phyloP scores from a whole-genome alignment of 2,888 invertebrate genomes.

The Leucoma salicis region DNA sequence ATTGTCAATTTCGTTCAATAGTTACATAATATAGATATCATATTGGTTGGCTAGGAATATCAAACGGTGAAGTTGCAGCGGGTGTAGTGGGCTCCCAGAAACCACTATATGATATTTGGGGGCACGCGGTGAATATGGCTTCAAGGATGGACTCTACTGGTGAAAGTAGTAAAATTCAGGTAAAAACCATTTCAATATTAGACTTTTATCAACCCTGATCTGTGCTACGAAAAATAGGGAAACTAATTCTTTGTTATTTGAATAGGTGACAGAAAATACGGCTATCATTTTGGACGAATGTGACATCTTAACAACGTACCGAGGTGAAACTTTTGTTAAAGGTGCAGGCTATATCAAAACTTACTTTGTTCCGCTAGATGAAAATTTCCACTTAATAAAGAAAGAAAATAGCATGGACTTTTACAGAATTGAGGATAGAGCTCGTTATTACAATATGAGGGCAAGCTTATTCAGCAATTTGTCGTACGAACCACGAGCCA shows the following conservation, averaged over 20 bases:
- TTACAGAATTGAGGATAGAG: constrained; percentile 49
- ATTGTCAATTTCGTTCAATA: too few relatives aligned
- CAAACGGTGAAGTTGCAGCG: constrained; percentile 94
- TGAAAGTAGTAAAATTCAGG: constrained; percentile 89
- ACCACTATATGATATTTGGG: constrained; percentile 98
- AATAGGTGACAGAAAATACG: constrained; percentile 86
- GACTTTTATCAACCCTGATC: too few relatives aligned
- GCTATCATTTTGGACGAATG: constrained; percentile 85
- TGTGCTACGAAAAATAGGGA: too few relatives aligned
- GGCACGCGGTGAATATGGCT: constrained; percentile 97
- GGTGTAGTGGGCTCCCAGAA: constrained; percentile 97
- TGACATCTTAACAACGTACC: constrained; percentile 85
- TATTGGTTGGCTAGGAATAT: constrained; percentile 85
- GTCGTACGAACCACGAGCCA: constrained; percentile 14
- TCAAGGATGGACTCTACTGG: constrained; percentile 98
- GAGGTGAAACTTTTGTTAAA: constrained; percentile 88
- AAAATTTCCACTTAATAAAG: constrained; percentile 77
- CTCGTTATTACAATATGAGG: constrained; percentile 46
- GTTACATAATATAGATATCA: too few relatives aligned
- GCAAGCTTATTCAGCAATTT: constrained; percentile 40
- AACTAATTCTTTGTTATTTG: constrained; percentile 2
- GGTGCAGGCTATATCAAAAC: constrained; percentile 87
- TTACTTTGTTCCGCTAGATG: constrained; percentile 86
- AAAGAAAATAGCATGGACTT: constrained; percentile 56
- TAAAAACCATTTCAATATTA: constrained; percentile 53